Evolutionary conservation across 35 echinoderm and acorn worm species (phyloP).

Genomic region (Chiridota heheva): DNA sequence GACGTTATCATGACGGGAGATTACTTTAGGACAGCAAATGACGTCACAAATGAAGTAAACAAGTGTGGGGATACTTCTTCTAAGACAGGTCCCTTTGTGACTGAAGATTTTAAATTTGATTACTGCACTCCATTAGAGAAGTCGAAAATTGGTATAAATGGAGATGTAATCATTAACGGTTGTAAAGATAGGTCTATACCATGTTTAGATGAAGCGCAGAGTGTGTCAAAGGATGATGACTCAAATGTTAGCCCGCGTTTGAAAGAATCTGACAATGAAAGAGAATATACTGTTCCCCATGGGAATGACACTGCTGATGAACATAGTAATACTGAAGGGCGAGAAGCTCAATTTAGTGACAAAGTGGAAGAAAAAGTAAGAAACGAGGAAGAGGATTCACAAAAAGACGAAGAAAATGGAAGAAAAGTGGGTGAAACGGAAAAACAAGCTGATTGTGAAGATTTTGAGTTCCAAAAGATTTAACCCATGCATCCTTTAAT

Average conservation of each 20-base stretch:
- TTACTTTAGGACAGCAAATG: no score
- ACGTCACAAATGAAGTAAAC: no score
- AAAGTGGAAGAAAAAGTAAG: slow-evolving; percentile 27
- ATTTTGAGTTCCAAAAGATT: not conserved
- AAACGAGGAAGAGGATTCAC: not conserved
- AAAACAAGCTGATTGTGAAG: not conserved
- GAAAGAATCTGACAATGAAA: not conserved
- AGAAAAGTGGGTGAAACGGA: not conserved
- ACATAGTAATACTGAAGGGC: not conserved
- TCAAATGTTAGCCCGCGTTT: not conserved
- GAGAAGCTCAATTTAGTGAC: not conserved
- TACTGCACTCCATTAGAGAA: no score
- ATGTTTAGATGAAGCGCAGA: not conserved
- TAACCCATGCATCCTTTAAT: not conserved
- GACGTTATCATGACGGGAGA: no score
- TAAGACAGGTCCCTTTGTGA: no score
- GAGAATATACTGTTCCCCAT: not conserved
- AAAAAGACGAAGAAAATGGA: not conserved
- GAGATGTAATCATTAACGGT: not conserved
- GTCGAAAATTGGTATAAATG: no score
- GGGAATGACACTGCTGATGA: not conserved
- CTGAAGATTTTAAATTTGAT: no score
- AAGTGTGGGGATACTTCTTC: no score
- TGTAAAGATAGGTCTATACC: not conserved
- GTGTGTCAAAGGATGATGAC: not conserved